Evolutionary conservation across 2,113 vertebrate genomes (phyloP).

Genomic region (Anarhynchus alexandrinus): DNA sequence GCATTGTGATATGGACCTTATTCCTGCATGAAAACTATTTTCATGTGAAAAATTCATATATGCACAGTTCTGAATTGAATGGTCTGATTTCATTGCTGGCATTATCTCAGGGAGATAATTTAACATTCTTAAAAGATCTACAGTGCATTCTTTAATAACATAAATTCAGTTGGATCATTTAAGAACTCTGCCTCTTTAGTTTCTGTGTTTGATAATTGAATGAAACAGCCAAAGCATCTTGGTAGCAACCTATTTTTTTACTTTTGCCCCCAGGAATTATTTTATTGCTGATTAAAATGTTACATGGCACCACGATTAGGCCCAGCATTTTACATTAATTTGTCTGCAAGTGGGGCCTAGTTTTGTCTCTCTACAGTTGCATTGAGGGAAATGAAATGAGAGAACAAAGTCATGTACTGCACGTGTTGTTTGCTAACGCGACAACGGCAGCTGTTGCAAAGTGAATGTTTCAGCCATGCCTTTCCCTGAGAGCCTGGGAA

Average conservation of each 20-base stretch:
- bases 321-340: not conserved
- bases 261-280: not conserved
- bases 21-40: not conserved
- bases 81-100: not conserved
- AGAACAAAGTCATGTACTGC: not conserved
- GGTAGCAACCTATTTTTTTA: not conserved
- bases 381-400: not conserved
- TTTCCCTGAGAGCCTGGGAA: not conserved
- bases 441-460: not conserved
- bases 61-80: not conserved
- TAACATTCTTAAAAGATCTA: not conserved
- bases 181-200: not conserved
- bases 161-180: not conserved
- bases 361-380: not conserved
- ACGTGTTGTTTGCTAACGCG: fast-evolving
- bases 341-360: not conserved
- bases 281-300: not conserved
- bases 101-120: not conserved
- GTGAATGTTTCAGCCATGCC: not conserved
- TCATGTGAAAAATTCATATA: not conserved
- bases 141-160: not conserved
- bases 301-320: not conserved
- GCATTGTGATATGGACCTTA: not conserved
- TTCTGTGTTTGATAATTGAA: not conserved
- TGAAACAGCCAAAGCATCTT: not conserved